Conservation (phyloP, 2,113 vertebrate genomes). For the Ornithorhynchus anatinus region DNA sequence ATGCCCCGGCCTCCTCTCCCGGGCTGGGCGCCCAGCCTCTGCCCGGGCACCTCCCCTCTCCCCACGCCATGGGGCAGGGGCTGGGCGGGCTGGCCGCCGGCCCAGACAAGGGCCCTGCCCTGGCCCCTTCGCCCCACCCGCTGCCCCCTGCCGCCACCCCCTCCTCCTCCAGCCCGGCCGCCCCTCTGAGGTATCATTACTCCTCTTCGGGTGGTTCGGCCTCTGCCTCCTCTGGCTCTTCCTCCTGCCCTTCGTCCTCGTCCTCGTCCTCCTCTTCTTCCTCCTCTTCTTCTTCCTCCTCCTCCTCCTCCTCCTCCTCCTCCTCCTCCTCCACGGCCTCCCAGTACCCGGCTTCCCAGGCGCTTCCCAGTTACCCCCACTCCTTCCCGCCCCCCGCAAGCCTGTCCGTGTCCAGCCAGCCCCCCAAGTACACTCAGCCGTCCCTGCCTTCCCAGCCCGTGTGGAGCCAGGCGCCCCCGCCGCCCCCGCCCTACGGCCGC, state of each 20-base stretch:
- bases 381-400: conserved; percentile 67
- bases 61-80: conserved; percentile 62
- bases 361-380: conserved; percentile 69
- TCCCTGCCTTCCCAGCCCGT: conserved; percentile 71
- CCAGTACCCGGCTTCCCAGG: conserved; percentile 58
- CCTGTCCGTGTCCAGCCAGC: conserved; percentile 70
- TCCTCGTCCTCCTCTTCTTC: conserved; percentile 39
- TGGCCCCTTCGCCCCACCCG: conserved; percentile 68
- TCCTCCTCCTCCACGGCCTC: conserved; percentile 28
- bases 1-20: conserved; percentile 62
- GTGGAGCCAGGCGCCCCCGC: conserved; percentile 74
- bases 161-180: conserved; percentile 65
- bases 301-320: conserved; percentile 21
- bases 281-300: conserved; percentile 19
- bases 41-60: conserved; percentile 64
- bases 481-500: conserved; percentile 66
- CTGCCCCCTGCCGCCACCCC: conserved; percentile 48
- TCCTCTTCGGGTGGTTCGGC: conserved; percentile 24
- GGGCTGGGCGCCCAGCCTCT: conserved; percentile 79
- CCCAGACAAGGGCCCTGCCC: conserved; percentile 59
- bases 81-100: conserved; percentile 57
- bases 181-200: conserved; percentile 50
- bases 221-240: conserved; percentile 22
- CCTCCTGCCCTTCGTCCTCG: conserved; percentile 19
- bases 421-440: conserved; percentile 75